Conservation (phyloP, 2,113 vertebrate species). For the Myodes glareolus region DNA sequence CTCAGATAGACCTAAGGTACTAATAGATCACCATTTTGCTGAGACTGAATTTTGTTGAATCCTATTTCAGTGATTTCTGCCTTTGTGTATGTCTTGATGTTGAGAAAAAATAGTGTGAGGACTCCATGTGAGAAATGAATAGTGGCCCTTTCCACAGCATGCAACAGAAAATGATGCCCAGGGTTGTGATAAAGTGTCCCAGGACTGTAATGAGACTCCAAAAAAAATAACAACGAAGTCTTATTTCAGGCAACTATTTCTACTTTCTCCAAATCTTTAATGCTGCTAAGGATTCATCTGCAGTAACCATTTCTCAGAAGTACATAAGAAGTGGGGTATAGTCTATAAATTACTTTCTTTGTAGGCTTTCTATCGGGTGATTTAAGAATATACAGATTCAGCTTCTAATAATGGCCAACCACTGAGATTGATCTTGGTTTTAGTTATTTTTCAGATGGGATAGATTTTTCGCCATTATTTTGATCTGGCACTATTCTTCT, state of each 20-base stretch:
- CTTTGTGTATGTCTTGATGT: neutral
- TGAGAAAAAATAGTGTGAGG: neutral
- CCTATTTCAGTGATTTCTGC: neutral
- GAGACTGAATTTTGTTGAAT: conserved; percentile 34
- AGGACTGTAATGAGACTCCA: neutral
- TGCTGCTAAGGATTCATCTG: neutral
- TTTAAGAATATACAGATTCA: conserved; percentile 9
- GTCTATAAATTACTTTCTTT: neutral
- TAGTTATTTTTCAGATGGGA: neutral
- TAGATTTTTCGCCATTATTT: neutral
- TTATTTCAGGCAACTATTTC: conserved; percentile 12
- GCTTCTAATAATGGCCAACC: neutral
- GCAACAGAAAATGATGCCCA: neutral
- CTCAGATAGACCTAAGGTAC: neutral
- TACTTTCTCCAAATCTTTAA: conserved; percentile 43
- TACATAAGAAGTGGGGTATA: neutral
- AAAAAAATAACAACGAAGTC: neutral
- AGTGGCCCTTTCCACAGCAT: neutral
- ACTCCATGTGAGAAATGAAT: neutral
- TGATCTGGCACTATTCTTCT: neutral
- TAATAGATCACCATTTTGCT: neutral
- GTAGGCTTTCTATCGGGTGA: neutral
- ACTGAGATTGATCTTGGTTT: neutral
- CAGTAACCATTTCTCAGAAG: conserved; percentile 25
- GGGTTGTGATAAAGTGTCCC: neutral